phyloP scores from a whole-genome alignment of 1,140 invertebrate species.

The Drosophila baimaii region DNA sequence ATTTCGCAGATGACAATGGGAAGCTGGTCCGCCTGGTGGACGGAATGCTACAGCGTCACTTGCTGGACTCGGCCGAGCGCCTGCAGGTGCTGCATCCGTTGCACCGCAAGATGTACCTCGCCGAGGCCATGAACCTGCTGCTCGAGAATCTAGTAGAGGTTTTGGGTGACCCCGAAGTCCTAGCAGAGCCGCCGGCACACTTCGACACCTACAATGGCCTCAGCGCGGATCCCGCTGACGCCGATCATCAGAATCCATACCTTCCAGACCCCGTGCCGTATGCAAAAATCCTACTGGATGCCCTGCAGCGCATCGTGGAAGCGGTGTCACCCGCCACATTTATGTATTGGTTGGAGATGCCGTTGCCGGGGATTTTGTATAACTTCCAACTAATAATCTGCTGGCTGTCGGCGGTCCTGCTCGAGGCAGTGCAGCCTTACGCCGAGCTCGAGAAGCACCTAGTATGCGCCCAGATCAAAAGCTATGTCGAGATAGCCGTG shows the following conservation, averaged over 20 bases:
- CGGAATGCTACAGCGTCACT: constrained; percentile 41
- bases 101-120: constrained; percentile 36
- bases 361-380: constrained; percentile 29
- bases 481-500: constrained; percentile 50
- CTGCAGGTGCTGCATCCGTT: constrained; percentile 5
- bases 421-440: constrained; percentile 20
- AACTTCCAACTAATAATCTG: constrained; percentile 53
- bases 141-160: constrained; percentile 12
- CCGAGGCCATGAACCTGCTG: constrained; percentile 30
- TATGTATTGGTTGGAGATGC: constrained; percentile 69
- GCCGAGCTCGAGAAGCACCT: constrained; percentile 8
- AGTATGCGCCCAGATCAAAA: constrained; percentile 38
- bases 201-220: constrained; percentile 5
- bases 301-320: constrained; percentile 60
- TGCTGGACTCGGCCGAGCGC: constrained; percentile 26
- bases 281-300: constrained; percentile 44
- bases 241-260: background rate
- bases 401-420: constrained; percentile 16
- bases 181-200: constrained; percentile 6
- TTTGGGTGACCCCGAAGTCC: background rate
- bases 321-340: constrained; percentile 60
- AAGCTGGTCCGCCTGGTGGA: background rate
- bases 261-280: background rate
- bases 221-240: background rate
- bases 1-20: background rate